These are phyloP conservation scores for Peucedramus taeniatus DNA, from an alignment of 2,113 vertebrate genomes.

Conservation along the genomic window DNA sequence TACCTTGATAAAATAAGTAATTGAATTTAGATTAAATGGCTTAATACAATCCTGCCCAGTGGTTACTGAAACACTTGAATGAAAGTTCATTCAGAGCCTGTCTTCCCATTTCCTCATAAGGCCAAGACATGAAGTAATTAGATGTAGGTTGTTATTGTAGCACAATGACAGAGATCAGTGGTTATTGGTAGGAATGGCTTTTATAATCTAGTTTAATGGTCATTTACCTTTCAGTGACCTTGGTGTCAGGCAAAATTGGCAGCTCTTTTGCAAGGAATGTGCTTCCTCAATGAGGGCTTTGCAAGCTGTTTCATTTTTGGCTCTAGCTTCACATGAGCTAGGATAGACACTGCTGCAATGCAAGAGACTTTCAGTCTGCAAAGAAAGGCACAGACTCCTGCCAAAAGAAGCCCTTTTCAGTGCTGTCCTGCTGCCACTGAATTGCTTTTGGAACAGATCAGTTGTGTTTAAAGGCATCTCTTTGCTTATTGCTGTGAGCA, in stretches of 20 bases:
- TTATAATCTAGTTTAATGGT: conserved; percentile 57
- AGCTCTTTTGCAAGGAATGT: conserved; percentile 39
- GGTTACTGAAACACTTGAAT: conserved; percentile 42
- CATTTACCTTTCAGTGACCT: conserved; percentile 65
- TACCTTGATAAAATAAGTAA: conserved; percentile 26
- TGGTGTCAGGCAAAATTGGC: conserved; percentile 48
- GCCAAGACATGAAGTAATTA: conserved; percentile 31
- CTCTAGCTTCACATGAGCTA: not conserved
- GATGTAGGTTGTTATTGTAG: conserved; percentile 47
- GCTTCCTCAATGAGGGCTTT: conserved; percentile 43
- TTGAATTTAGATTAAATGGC: conserved; percentile 28
- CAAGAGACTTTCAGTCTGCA: conserved; percentile 16
- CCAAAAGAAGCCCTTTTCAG: conserved; percentile 30
- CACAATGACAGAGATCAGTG: conserved; percentile 35
- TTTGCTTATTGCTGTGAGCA: not conserved
- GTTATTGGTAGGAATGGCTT: conserved; percentile 50
- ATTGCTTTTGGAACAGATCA: not conserved
- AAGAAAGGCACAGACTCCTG: not conserved
- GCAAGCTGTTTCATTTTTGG: conserved; percentile 24
- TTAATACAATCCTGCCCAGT: conserved; percentile 11
- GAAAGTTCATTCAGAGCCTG: conserved; percentile 25
- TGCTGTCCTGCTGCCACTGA: not conserved
- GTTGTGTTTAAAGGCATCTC: not conserved
- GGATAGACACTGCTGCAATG: conserved; percentile 16
- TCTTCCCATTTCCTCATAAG: conserved; percentile 33